A percentile compares a stretch with the other conserved stretches of the same genome.
Conservation (phyloP, 1,140 invertebrate species). For the Halesus radiatus region DNA sequence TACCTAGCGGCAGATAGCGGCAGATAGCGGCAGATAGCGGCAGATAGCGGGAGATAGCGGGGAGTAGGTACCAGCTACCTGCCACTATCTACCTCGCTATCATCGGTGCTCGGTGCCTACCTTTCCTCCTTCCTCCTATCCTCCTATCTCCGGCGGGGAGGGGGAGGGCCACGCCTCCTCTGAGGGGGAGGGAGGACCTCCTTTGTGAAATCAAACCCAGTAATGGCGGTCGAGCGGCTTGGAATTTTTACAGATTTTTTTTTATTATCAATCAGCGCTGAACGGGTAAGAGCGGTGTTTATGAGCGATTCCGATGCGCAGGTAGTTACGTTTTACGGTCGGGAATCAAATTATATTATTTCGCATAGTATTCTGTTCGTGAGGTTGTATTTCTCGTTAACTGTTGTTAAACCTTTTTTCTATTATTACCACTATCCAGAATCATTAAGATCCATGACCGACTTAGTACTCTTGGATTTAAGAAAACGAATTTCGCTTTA, state of each 20-base stretch:
- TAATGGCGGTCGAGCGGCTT: slow-evolving; percentile 53
- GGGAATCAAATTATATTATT: background rate
- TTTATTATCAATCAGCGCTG: slow-evolving; percentile 56
- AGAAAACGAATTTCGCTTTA: no score
- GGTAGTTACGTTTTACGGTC: background rate
- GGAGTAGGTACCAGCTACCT: background rate
- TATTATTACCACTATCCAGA: no score
- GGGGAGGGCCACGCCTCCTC: slow-evolving; percentile 38
- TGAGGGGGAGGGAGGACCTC: background rate
- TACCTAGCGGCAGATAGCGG: slow-evolving; percentile 30
- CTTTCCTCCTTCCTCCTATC: background rate
- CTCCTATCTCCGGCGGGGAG: slow-evolving; percentile 1
- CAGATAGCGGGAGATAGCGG: slow-evolving; percentile 58
- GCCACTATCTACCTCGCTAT: background rate
- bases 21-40: slow-evolving; percentile 50
- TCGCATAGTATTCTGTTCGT: background rate
- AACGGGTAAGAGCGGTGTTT: slow-evolving; percentile 29
- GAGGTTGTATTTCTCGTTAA: no score
- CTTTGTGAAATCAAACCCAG: slow-evolving; percentile 57
- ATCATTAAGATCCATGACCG: no score
- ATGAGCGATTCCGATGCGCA: slow-evolving; percentile 8
- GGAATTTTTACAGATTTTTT: slow-evolving; percentile 58
- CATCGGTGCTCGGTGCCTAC: background rate
- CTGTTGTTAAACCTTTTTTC: no score
- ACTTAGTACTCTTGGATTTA: no score